Evolutionary conservation across 2,113 vertebrate genomes (phyloP).

Genomic region (Labeo rohita): DNA sequence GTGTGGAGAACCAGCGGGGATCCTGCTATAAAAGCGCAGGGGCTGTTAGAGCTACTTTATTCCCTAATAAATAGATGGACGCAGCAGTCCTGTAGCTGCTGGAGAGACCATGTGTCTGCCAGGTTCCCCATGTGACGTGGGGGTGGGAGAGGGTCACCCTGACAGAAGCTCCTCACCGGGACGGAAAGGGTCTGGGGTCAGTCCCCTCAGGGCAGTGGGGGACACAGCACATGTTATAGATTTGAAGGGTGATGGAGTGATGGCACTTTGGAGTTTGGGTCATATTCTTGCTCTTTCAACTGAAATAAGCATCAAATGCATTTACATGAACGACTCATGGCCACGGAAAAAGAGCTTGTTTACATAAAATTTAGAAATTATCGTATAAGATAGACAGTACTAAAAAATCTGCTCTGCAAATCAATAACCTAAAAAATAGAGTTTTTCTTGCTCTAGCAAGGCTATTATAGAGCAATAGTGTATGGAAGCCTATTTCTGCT

Average conservation of each 20-base stretch:
- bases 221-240: slow-evolving; percentile 33
- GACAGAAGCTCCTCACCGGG: slow-evolving; percentile 3
- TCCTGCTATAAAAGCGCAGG: slow-evolving; percentile 49
- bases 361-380: background rate
- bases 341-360: background rate
- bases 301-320: background rate
- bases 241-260: slow-evolving; percentile 25
- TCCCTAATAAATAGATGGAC: slow-evolving; percentile 56
- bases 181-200: slow-evolving; percentile 12
- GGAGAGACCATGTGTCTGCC: background rate
- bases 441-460: background rate
- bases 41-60: slow-evolving; percentile 59
- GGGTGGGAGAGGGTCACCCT: background rate
- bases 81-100: slow-evolving; percentile 30
- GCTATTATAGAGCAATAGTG: background rate
- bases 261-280: slow-evolving; percentile 24
- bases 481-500: too few relatives aligned
- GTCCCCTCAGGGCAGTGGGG: background rate
- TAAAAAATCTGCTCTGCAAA: background rate
- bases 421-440: background rate
- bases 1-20: slow-evolving; percentile 54
- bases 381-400: background rate
- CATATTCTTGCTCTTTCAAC: background rate
- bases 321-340: background rate
- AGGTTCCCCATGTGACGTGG: background rate